Conservation (phyloP, 2,888 invertebrate genomes). For the Synanthedon andrenaeformis region DNA sequence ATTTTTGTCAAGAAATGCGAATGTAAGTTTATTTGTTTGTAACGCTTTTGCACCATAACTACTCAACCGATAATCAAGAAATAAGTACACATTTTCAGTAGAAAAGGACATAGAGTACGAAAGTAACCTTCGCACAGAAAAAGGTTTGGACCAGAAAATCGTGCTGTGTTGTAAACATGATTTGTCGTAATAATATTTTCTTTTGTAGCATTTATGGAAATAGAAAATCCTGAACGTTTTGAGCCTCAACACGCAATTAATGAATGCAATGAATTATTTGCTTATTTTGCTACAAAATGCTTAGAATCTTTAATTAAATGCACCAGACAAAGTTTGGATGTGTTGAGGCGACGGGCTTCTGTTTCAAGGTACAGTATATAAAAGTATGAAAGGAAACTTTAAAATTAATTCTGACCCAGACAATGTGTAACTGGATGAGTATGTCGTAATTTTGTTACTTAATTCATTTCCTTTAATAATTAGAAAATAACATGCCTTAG, state of each 20-base stretch:
- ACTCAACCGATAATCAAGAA: no score
- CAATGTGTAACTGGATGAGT: background rate
- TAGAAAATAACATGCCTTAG: no score
- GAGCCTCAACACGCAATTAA: conserved; percentile 73
- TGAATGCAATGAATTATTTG: conserved; percentile 85
- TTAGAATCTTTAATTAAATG: conserved; percentile 80
- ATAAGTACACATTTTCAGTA: no score
- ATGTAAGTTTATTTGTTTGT: background rate
- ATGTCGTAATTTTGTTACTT: background rate
- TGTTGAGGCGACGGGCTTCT: conserved; percentile 73
- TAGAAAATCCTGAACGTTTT: conserved; percentile 71
- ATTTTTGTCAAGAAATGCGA: background rate
- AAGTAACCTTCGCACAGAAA: no score
- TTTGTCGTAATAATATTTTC: no score
- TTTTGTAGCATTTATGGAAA: conserved; percentile 71
- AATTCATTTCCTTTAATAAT: background rate
- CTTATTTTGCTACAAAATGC: conserved; percentile 82
- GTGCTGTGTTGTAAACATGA: no score
- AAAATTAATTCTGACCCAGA: background rate
- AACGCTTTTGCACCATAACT: no score
- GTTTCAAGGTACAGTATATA: conserved; percentile 42
- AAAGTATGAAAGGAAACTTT: no score
- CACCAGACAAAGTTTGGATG: conserved; percentile 79
- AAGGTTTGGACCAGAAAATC: no score
- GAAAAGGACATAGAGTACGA: no score